Percentiles rank a stretch among this genome's conserved stretches.
Evolutionary conservation across 2,888 invertebrate species (phyloP).

Genomic region (Malthinus seriepunctatus): DNA sequence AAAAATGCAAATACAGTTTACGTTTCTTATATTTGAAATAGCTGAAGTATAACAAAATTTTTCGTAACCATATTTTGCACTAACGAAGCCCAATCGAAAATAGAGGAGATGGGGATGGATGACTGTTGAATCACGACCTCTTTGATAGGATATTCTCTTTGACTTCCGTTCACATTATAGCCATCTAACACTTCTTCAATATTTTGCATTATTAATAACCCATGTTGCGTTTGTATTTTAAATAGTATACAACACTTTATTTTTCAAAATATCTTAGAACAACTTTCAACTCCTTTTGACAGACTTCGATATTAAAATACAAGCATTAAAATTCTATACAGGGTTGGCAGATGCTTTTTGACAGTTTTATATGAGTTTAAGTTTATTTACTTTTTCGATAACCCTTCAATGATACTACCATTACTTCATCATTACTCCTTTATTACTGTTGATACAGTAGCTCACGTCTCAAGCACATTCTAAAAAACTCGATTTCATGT

Average conservation of each 20-base stretch:
- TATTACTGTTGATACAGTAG: too few species aligned
- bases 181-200: conserved; percentile 34
- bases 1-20: conserved; percentile 17
- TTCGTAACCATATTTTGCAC: conserved; percentile 21
- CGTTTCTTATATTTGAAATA: conserved; percentile 13
- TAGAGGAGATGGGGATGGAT: conserved; percentile 14
- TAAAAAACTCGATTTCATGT: too few species aligned
- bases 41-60: conserved; percentile 13
- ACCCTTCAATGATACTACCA: too few species aligned
- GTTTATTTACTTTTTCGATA: too few species aligned
- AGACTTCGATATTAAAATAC: conserved; percentile 8
- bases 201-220: conserved; percentile 33
- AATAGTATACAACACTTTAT: conserved; percentile 6
- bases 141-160: conserved; percentile 38
- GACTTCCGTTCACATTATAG: conserved; percentile 34
- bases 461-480: too few species aligned
- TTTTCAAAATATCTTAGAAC: conserved; percentile 2
- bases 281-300: not conserved
- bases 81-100: conserved; percentile 27
- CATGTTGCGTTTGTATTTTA: conserved; percentile 18
- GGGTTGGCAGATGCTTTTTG: too few species aligned
- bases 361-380: too few species aligned
- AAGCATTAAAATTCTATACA: not conserved
- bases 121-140: conserved; percentile 18
- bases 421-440: too few species aligned